phyloP scores from a whole-genome alignment of 2,888 invertebrate genomes.

The Xestobium rufovillosum region DNA sequence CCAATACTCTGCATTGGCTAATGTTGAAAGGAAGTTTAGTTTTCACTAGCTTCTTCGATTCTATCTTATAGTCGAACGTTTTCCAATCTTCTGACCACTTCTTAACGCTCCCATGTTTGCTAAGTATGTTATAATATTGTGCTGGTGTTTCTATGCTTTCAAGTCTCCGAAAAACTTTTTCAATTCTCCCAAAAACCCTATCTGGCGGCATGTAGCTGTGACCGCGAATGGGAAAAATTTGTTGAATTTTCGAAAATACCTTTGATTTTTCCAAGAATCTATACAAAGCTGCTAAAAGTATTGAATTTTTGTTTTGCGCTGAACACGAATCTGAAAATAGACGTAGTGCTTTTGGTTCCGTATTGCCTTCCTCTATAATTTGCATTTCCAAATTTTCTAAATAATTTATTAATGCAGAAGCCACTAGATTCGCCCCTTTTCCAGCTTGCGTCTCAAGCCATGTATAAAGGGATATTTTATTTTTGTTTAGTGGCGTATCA shows the following conservation, averaged over 20 bases:
- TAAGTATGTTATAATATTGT: not conserved
- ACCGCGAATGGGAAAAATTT: not conserved
- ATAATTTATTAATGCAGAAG: slow-evolving; percentile 2
- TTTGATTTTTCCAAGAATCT: not conserved
- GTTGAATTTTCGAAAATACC: not conserved
- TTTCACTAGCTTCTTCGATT: not conserved
- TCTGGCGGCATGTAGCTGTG: not conserved
- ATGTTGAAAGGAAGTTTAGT: not conserved
- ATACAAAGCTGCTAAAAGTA: not conserved
- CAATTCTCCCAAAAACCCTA: slow-evolving; percentile 2
- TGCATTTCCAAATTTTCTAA: not conserved
- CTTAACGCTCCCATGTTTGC: not conserved
- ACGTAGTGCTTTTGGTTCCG: not conserved
- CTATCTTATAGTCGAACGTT: slow-evolving; percentile 1
- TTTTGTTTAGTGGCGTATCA: too few species aligned
- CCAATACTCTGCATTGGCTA: not conserved
- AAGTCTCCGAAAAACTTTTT: not conserved
- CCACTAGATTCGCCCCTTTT: not conserved
- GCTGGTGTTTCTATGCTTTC: not conserved
- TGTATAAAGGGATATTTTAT: slow-evolving; percentile 2
- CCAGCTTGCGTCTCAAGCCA: slow-evolving; percentile 3
- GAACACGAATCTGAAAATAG: slow-evolving; percentile 6
- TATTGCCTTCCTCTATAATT: slow-evolving; percentile 2
- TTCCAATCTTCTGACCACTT: not conserved
- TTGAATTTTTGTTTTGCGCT: not conserved